A percentile compares a stretch with the other conserved stretches of the same genome.
Evolutionary conservation across 2,888 invertebrate species (phyloP).

Genomic region (Agrypnus murinus): DNA sequence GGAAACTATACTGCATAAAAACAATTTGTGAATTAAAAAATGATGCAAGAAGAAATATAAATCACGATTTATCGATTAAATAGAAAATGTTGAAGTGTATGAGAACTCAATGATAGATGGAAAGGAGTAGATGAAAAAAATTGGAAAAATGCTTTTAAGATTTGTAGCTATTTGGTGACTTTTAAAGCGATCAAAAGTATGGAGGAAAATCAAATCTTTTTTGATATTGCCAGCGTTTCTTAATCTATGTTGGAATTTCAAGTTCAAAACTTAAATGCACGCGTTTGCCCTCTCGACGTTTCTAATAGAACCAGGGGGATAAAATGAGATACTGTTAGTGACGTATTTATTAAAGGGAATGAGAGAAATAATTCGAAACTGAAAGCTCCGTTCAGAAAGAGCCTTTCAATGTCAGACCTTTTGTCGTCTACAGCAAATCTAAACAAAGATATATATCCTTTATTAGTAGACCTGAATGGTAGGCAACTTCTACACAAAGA

Average conservation of each 20-base stretch:
- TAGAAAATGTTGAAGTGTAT: background rate
- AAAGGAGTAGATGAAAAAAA: background rate
- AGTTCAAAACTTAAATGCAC: constrained; percentile 21
- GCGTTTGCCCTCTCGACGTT: constrained; percentile 24
- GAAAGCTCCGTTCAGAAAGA: constrained; percentile 36
- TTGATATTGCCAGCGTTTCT: background rate
- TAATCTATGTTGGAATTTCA: constrained; percentile 19
- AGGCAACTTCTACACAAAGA: constrained; percentile 47
- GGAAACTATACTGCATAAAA: no score
- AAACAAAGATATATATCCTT: constrained; percentile 46
- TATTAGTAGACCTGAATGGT: constrained; percentile 42
- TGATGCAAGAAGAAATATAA: no score
- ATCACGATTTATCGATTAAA: no score
- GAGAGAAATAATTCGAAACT: constrained; percentile 43
- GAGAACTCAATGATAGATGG: background rate
- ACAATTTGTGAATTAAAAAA: no score
- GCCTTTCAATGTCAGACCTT: constrained; percentile 43
- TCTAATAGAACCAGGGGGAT: constrained; percentile 9
- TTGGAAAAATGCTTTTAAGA: constrained; percentile 11
- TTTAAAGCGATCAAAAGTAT: background rate
- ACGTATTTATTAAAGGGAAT: constrained; percentile 43
- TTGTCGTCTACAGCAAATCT: constrained; percentile 44
- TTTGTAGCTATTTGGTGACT: constrained; percentile 7
- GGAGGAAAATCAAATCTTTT: background rate
- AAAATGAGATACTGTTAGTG: constrained; percentile 37